Base-by-base conservation (phyloP, 2,113 vertebrate genomes). In the Podarcis muralis region DNA sequence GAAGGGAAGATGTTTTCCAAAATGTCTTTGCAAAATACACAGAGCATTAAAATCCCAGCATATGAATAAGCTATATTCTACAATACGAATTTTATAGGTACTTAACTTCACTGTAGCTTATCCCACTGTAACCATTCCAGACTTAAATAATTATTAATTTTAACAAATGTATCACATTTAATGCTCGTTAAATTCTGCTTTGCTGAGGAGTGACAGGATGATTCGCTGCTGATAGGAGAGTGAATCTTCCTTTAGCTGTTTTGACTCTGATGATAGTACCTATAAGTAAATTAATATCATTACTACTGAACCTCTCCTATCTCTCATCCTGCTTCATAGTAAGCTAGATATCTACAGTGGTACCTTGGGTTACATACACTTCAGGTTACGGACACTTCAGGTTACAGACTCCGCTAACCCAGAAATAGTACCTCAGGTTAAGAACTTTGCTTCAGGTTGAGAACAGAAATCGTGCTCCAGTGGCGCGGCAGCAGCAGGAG, bases 111-210 rank as follows among this genome's bases (percentile, higher is more conserved):
- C 87, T 90, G 71, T 76, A 77, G 86, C 71, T 69, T 82, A 68
- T 82, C 78, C 88, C 30, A 43, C 59, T 86, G 48, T 78, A 90
- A 78, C 62, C 72, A 83, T 87, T 87, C 83, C 72, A 87, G 43
- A 83, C 65, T 71, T 83, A 87, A 81, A 75, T 83, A 57, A 37
- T 86, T 11, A 74, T 83, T 78, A 88, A 75, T 37, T 48, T 68
- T 88, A 83, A 83, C 72, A 59, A 77, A 87, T 90, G 80, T 69
- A 83, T 87, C 80, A 83, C 43, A 83, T 69, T 77, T 71, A 90
- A 87, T 83, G 62, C 85, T 90, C 74, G 87, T 83, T 87, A 83
- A 90, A 90, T 82, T 57, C n/a, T 40, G 62, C 84, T 86, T 77
- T 86, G 80, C 80, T 71, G 72, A 27, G 66, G 66, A 82, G 82